Base-by-base conservation (phyloP, 1,140 invertebrate species). In the Procambarus clarkii region DNA sequence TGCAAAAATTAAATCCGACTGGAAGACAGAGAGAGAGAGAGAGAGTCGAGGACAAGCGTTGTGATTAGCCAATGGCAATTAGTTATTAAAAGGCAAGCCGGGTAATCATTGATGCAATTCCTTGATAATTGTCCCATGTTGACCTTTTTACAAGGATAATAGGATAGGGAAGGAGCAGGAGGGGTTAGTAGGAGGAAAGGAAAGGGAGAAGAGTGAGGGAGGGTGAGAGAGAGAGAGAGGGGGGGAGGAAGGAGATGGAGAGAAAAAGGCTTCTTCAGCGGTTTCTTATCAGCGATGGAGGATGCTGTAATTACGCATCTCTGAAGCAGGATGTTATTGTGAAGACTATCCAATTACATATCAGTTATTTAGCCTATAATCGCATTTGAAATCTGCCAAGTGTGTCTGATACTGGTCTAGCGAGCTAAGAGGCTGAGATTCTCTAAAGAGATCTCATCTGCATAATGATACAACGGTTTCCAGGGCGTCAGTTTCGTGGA, bases 401-500 rank as follows among this genome's bases (percentile, higher is more conserved):
- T 45, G 54, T 46, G 45, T 48, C 45, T 77, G 50, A 54, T 11
- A 11, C 50, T 54, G 7, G 74, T 86, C 84, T 86, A 48, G 44
- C 44, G 48, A n/a, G 78, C 46, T 50, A 50, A 18, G 78, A 50
- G 9, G 46, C n/a, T 46, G 54, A 50, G 24, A 71, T 11, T 15
- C n/a, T 7, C 4, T 5, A 71, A 21, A 48, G 44, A 44, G 69
- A 85, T n/a, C 2, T 85, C 71, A 86, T 87, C 85, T 79, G 76
- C 76, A 87, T 87, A 87, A 87, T 87, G 85, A 60, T 44, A 87
- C 60, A 74, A 86, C 71, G 77, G 50, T 86, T 86, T 46, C 76
- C 34, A 87, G 50, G 34, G 85, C 48, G 45, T 79, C 78, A 58
- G 50, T 78, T 44, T 74, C 74, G 76, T 46, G 50, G 76, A 76